Evolutionary conservation across 2,113 vertebrate species (phyloP), one percentile per base, ranked within the genome.

Genomic region (Cinclus cinclus): DNA sequence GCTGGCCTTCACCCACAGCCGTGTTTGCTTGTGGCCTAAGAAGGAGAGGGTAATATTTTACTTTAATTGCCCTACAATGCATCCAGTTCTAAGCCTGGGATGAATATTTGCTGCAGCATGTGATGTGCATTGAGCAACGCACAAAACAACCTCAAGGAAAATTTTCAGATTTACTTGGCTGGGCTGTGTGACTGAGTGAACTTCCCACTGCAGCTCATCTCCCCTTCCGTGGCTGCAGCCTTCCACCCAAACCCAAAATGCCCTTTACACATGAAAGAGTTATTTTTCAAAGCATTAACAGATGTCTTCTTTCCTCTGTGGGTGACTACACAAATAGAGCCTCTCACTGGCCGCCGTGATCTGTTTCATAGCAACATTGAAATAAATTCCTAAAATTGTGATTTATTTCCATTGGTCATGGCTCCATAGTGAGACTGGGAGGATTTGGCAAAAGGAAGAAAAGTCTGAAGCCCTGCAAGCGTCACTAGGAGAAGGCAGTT

Each of bases 351-450:
- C 68, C 0, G 0, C 42, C 0, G 0, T 79, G 79, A 81, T 80
- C 56, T 64, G 83, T 95, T 90, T 59, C 74, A 73, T 83, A 62
- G 94, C 84, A 95, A 92, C 84, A 33, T 85, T 95, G 63, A 95
- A 91, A 94, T 74, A 94, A 85, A 74, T 80, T 74, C 65, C 68
- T 69, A 39, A 70, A 87, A 82, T 53, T 18, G 12, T 64, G 65
- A 74, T 91, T 78, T 75, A 28, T 80, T 92, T 69, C 64, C 52
- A 42, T 62, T 91, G 89, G 69, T 75, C n/a, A 15, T 47, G 20
- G 69, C 52, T 89, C 39, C 10, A 4, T 62, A 78, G 83, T 65
- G 71, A 89, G 78, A 60, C 58, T 65, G 84, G 81, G 31, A 92
- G 77, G 46, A 60, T 58, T 62, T 92, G 84, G 78, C 84, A 79